Percentiles rank a stretch among this genome's conserved stretches.
These are phyloP conservation scores for Oplegnathus fasciatus DNA, from an alignment of 2,113 vertebrate genomes.

Conservation along the genomic window DNA sequence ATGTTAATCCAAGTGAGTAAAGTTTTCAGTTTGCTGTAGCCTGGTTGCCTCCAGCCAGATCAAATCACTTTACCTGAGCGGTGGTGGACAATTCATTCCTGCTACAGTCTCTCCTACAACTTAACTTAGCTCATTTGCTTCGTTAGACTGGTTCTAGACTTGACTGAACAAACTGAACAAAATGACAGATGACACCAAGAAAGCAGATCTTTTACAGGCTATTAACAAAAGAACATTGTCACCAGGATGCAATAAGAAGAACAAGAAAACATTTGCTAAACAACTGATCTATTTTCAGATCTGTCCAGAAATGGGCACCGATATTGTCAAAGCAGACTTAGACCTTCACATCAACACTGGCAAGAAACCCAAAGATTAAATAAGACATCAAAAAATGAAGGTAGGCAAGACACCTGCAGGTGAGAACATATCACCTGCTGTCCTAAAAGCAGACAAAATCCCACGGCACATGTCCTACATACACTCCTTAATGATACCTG, in stretches of 20 bases:
- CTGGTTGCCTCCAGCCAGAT: no score
- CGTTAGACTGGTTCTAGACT: no score
- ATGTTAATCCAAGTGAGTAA: neutral
- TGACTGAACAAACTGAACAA: neutral
- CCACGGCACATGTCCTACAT: slow-evolving; percentile 22
- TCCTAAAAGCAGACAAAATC: slow-evolving; percentile 44
- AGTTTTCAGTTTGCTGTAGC: neutral
- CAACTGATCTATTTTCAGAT: neutral
- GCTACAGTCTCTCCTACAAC: no score
- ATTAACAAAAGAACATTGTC: neutral
- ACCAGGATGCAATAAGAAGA: neutral
- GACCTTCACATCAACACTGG: neutral
- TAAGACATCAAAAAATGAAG: slow-evolving; percentile 2
- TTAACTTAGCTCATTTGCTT: no score
- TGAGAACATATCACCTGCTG: slow-evolving; percentile 15
- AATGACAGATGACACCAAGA: neutral
- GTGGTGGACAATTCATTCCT: no score
- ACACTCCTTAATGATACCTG: neutral
- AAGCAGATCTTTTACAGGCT: neutral
- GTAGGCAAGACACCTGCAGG: neutral
- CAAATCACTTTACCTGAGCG: no score
- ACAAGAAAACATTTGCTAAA: neutral
- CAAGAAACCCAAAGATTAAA: neutral
- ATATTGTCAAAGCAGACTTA: neutral
- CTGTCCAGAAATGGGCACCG: neutral